Evolutionary conservation across 2,797 vertebrate genomes (phyloP).

Genomic region (Scarus forsteni): DNA sequence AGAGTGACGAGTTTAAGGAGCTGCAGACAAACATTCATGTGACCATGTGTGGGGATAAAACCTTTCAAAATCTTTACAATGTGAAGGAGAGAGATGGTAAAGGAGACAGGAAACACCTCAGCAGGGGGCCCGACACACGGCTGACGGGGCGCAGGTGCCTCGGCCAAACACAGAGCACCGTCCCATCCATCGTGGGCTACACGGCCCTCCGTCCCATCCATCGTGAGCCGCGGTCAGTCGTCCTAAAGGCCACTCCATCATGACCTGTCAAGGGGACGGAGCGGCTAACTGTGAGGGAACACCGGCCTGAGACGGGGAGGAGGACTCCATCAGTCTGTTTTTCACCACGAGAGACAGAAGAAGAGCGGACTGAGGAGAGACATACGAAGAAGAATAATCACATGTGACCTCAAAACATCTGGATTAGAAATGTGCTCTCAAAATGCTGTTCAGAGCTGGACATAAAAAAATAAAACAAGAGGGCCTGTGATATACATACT

Average conservation of each 20-base stretch:
- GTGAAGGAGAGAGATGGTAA: constrained; percentile 52
- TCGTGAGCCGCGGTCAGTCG: constrained; percentile 58
- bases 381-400: background rate
- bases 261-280: constrained; percentile 63
- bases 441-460: background rate
- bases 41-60: constrained; percentile 5
- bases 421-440: background rate
- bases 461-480: background rate
- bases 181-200: constrained; percentile 66
- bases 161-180: constrained; percentile 41
- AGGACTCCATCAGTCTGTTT: constrained; percentile 43
- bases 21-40: constrained; percentile 1
- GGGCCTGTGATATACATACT: too few relatives aligned
- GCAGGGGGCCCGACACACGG: constrained; percentile 43
- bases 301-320: constrained; percentile 37
- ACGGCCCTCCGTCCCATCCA: constrained; percentile 64
- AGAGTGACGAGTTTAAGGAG: background rate
- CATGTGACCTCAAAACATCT: background rate
- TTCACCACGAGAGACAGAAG: constrained; percentile 1
- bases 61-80: constrained; percentile 29
- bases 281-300: constrained; percentile 53
- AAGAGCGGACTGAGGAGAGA: background rate
- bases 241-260: constrained; percentile 70
- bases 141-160: constrained; percentile 65
- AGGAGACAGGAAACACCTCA: constrained; percentile 45